Evolutionary conservation across 1,140 invertebrate species (phyloP).

Genomic region (Melanaphis sacchari): DNA sequence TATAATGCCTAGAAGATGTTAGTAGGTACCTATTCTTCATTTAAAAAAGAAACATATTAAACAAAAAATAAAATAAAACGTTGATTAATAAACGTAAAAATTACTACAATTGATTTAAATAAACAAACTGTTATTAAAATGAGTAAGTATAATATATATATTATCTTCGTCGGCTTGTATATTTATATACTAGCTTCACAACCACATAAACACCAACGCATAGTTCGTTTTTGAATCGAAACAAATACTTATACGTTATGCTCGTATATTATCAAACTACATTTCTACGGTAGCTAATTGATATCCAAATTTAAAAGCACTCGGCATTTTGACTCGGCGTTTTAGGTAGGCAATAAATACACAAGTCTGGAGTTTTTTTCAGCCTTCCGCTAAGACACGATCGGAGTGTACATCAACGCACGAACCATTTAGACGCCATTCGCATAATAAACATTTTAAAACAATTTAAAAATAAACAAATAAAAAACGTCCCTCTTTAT

Average conservation of each 20-base stretch:
- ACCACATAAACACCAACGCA: neutral
- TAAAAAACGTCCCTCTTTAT: conserved; percentile 19
- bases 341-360: conserved; percentile 36
- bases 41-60: neutral
- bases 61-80: neutral
- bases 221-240: neutral
- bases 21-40: neutral
- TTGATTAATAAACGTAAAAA: neutral
- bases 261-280: neutral
- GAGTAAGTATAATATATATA: neutral
- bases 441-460: neutral
- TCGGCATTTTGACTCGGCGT: conserved; percentile 33
- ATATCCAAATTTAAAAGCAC: neutral
- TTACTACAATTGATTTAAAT: neutral
- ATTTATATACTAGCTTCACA: neutral
- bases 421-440: conserved; percentile 19
- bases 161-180: neutral
- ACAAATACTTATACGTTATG: neutral
- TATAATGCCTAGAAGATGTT: neutral
- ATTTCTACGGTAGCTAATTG: neutral
- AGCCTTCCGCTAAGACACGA: neutral
- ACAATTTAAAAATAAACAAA: conserved; percentile 30
- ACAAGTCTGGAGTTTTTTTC: neutral
- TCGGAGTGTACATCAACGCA: neutral
- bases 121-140: neutral